Evolutionary conservation across 2,797 vertebrate species (phyloP).

Genomic region (Sylvilagus floridanus): DNA sequence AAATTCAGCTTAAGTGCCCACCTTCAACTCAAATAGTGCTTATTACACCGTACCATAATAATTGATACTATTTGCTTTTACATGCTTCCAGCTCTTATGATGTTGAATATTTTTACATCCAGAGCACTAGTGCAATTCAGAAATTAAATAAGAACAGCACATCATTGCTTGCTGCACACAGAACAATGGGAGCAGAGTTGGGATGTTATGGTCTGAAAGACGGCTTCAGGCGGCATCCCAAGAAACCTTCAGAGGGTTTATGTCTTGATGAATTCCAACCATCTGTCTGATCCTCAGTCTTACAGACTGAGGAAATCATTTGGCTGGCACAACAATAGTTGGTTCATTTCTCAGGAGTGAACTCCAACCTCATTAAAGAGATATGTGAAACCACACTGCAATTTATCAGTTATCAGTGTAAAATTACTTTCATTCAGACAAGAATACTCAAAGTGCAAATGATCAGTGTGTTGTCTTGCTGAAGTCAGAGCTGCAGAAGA

Average conservation of each 20-base stretch:
- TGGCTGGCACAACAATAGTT: neutral
- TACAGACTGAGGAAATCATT: neutral
- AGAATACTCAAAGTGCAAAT: neutral
- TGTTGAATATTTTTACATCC: neutral
- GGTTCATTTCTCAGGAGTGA: neutral
- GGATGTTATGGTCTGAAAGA: neutral
- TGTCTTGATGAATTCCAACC: neutral
- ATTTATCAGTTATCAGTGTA: neutral
- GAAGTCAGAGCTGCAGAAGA: neutral
- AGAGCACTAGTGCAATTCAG: neutral
- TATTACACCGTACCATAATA: neutral
- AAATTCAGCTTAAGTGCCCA: neutral
- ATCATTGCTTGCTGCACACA: neutral
- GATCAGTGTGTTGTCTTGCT: neutral
- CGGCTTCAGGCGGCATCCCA: neutral
- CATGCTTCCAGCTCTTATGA: neutral
- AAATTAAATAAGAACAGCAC: neutral
- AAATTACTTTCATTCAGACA: neutral
- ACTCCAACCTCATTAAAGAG: conserved; percentile 1
- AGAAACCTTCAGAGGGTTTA: neutral
- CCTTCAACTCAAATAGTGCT: neutral
- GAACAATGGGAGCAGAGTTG: too few species aligned
- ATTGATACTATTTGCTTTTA: neutral
- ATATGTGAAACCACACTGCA: neutral
- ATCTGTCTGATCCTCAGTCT: neutral